Base-by-base conservation (phyloP, 2,113 vertebrate genomes). In the Sitta europaea region DNA sequence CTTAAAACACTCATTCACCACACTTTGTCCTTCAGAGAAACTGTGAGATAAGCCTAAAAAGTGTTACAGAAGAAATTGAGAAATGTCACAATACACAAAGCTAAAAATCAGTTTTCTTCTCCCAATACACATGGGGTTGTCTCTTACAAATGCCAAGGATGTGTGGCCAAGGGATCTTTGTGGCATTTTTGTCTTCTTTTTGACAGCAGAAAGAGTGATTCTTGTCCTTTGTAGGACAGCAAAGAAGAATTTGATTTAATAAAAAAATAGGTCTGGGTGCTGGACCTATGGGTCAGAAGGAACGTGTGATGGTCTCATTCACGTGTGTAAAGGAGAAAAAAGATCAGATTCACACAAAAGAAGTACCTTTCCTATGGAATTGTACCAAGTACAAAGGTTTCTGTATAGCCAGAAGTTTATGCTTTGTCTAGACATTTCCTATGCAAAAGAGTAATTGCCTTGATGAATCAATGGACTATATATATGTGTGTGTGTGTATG, bases 41-140 rank as follows among this genome's bases (percentile, higher is more conserved):
- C 24, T 23, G 16, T 31, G 25, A 78, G 4, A 72, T 59, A 19
- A 61, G 6, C 12, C 42, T 73, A 7, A 83, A 72, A 86, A 15
- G 7, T 57, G 7, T 24, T 47, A 55, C 11, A 13, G 38, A 94
- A 82, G 3, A 47, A 85, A 75, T 47, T 67, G 67, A 36, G 20
- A 43, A 71, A 13, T 10, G 14, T 21, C 36, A 40, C 24, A 54
- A 20, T 38, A 62, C 3, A 47, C 7, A 79, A 76, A 79, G 1
- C 21, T 65, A 25, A 31, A 51, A 67, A 43, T 72, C 14, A 24
- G 3, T 84, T 84, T 90, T 24, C 43, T 67, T 92, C 53, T 82
- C 6, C 27, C 21, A 63, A 2, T 47, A 22, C 11, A 35, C 16
- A 9, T 5, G 33, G 3, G 1, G 0, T 10, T 70, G 9, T 45